Evolutionary conservation across 1,140 invertebrate species (phyloP), one percentile per base, ranked within the genome.

Genomic region (Calliphora vicina): DNA sequence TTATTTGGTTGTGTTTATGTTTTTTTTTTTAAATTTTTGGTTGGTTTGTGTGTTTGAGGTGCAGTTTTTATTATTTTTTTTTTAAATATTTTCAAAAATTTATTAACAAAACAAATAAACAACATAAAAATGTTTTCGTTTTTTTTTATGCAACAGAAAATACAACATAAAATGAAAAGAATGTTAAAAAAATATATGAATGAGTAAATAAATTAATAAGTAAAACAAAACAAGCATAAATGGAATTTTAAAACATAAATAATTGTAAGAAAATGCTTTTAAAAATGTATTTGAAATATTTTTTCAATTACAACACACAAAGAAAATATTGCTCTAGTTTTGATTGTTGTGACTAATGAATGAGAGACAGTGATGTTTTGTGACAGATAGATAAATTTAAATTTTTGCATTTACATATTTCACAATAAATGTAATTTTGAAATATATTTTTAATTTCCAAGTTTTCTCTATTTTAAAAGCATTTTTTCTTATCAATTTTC

Each of bases 71-170:
- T 35, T 35, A 35, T 35, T 6, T 8, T 29, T 74, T 76, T 74
- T 72, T 72, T 35, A 10, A 43, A 43, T 45, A 23, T 42, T 88
- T 86, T 88, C 87, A 88, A 88, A 89, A 86, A 85, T 84, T 85
- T 87, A 89, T 86, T 85, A 86, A 87, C 85, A 89, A 87, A 86
- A 86, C 86, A 87, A 89, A 87, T 85, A 85, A 85, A 89, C 86
- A 81, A 81, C 80, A 81, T 29, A 35, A 76, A 74, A 35, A 43
- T 35, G 74, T 78, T 78, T 67, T 67, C 4, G 61, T 10, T 57
- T 57, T 57, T n/a, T 67, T 67, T 67, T 67, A 67, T 67, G 61
- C 61, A 67, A 78, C 74, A 78, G 74, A 84, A 86, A 88, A 86
- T 85, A 85, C 85, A 86, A 50, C 81, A 84, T 83, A 84, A 73